Evolutionary conservation across 1,140 invertebrate species (phyloP).

Genomic region (Platyura marginata): DNA sequence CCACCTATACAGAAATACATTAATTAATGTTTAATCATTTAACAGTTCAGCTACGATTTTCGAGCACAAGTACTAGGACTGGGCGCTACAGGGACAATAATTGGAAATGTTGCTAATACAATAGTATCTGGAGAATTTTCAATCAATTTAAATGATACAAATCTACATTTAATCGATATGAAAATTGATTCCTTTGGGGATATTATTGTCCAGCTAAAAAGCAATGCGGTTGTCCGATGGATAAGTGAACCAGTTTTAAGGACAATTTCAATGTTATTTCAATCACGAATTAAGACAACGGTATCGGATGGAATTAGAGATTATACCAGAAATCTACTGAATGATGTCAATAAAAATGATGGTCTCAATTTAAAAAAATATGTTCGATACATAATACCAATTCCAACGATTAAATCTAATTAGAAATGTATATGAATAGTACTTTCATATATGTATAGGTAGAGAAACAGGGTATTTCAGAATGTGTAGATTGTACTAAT

Average conservation of each 20-base stretch:
- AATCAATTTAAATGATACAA: not conserved
- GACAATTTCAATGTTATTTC: not conserved
- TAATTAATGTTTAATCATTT: too few relatives aligned
- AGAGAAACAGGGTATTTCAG: too few relatives aligned
- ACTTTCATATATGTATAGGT: too few relatives aligned
- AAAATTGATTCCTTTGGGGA: not conserved
- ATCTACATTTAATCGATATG: not conserved
- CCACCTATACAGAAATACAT: too few relatives aligned
- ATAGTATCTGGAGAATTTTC: not conserved
- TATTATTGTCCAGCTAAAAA: not conserved
- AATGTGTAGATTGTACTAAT: too few relatives aligned
- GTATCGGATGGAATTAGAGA: not conserved
- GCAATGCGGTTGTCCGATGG: not conserved
- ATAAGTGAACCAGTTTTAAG: not conserved
- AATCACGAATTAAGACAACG: not conserved
- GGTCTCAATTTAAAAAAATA: not conserved
- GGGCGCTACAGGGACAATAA: not conserved
- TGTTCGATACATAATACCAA: not conserved
- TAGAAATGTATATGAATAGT: too few relatives aligned
- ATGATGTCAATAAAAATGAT: not conserved
- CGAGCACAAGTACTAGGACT: not conserved
- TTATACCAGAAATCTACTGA: not conserved
- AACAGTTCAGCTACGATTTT: conserved; percentile 1
- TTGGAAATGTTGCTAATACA: not conserved
- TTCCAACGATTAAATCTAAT: too few relatives aligned